Conservation (phyloP, 2,888 invertebrate species). For the Nephrotoma appendiculata region DNA sequence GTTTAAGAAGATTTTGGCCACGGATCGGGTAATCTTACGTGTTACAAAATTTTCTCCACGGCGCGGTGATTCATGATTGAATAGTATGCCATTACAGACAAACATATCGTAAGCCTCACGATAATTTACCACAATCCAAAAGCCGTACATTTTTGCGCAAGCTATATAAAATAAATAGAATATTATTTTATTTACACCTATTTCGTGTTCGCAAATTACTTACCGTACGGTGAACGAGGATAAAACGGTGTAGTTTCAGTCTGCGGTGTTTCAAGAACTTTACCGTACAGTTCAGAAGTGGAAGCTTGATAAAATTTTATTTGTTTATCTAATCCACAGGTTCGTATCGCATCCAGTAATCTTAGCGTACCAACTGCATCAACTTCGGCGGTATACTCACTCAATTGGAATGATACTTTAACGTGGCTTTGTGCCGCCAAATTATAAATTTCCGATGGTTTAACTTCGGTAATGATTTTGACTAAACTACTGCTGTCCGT, state of each 20-base stretch:
- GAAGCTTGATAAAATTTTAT: constrained; percentile 91
- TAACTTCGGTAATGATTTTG: constrained; percentile 52
- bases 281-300: constrained; percentile 89
- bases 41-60: constrained; percentile 98
- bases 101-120: constrained; percentile 91
- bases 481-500: constrained; percentile 93
- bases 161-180: constrained; percentile 38
- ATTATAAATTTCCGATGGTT: constrained; percentile 92
- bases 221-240: constrained; percentile 92
- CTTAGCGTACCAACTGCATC: constrained; percentile 90
- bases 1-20: constrained; percentile 89
- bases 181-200: not conserved
- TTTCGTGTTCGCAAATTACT: constrained; percentile 17
- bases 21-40: constrained; percentile 91
- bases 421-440: constrained; percentile 98
- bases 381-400: constrained; percentile 98
- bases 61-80: constrained; percentile 93
- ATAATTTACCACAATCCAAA: constrained; percentile 93
- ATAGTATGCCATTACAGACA: constrained; percentile 90
- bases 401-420: constrained; percentile 95
- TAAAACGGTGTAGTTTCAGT: constrained; percentile 92
- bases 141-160: constrained; percentile 89
- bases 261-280: constrained; percentile 84
- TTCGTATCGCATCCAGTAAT: constrained; percentile 80
- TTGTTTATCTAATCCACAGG: constrained; percentile 65